Evolutionary conservation across 2,113 vertebrate genomes (phyloP).

Genomic region (Garra rufa): DNA sequence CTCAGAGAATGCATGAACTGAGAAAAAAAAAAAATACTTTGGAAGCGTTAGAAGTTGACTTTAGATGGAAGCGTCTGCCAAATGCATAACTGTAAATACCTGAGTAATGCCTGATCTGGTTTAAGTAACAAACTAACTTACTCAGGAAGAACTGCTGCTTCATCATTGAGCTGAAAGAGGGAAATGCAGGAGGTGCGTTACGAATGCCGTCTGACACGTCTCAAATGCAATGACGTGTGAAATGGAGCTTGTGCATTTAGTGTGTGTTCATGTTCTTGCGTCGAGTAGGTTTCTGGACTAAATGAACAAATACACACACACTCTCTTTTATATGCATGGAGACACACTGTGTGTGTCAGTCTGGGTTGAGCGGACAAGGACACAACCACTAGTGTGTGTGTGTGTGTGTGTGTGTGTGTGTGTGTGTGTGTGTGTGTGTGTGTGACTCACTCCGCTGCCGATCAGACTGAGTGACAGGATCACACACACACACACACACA

Average conservation of each 20-base stretch:
- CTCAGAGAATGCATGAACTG: neutral
- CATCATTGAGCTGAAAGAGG: neutral
- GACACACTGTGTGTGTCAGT: slow-evolving; percentile 69
- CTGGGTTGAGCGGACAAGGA: slow-evolving; percentile 51
- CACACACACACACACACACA: slow-evolving; percentile 40
- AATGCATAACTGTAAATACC: neutral
- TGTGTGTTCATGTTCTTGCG: neutral
- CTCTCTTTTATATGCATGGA: neutral
- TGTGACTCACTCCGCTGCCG: slow-evolving; percentile 51
- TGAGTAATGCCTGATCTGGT: neutral
- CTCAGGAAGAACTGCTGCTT: neutral
- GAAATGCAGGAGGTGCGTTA: neutral
- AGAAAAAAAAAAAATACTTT: neutral
- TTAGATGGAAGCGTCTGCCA: neutral
- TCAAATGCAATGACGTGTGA: neutral
- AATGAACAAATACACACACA: neutral
- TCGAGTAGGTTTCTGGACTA: neutral
- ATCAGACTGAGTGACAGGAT: slow-evolving; percentile 71
- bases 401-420: slow-evolving; percentile 35
- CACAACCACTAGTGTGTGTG: neutral
- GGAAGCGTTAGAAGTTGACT: neutral
- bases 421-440: neutral
- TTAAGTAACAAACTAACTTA: neutral
- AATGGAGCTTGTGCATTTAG: neutral
- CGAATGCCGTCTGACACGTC: neutral